phyloP scores from a whole-genome alignment of 2,797 vertebrate genomes.

The Brotula barbata region DNA sequence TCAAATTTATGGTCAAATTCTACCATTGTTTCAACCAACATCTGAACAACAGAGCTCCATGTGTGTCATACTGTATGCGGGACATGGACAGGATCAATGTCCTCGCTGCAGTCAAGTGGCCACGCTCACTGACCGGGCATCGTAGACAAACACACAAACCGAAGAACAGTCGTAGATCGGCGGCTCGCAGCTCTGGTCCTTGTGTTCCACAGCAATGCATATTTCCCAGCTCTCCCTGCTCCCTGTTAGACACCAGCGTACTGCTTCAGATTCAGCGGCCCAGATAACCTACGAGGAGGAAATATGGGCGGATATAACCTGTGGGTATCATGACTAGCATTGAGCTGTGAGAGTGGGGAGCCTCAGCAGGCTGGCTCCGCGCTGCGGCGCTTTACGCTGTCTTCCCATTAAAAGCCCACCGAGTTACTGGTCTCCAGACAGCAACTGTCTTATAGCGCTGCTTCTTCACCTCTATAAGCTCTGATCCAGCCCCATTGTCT shows the following conservation, averaged over 20 bases:
- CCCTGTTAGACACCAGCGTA: slow-evolving; percentile 34
- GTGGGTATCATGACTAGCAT: slow-evolving; percentile 41
- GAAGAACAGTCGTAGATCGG: too few species aligned
- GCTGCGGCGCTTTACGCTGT: slow-evolving; percentile 44
- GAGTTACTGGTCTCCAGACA: slow-evolving; percentile 61
- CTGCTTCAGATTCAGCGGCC: slow-evolving; percentile 26
- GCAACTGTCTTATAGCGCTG: slow-evolving; percentile 24
- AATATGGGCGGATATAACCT: slow-evolving; percentile 10
- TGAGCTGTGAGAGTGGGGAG: slow-evolving; percentile 9
- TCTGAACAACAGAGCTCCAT: too few species aligned
- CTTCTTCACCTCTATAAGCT: slow-evolving; percentile 33
- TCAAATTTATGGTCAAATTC: too few species aligned
- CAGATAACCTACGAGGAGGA: slow-evolving; percentile 19
- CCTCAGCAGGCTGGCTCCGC: slow-evolving; percentile 20
- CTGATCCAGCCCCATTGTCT: slow-evolving; percentile 59
- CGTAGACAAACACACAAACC: slow-evolving; percentile 13
- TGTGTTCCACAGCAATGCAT: too few species aligned
- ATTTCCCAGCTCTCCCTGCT: too few species aligned
- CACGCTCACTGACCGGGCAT: not conserved
- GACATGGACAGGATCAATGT: not conserved
- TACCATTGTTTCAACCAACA: too few species aligned
- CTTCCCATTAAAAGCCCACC: slow-evolving; percentile 59
- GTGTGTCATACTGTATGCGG: too few species aligned
- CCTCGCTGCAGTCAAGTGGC: not conserved
- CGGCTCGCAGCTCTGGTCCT: too few species aligned